Evolutionary conservation across 2,797 vertebrate genomes (phyloP).

Genomic region (Girardinus metallicus): DNA sequence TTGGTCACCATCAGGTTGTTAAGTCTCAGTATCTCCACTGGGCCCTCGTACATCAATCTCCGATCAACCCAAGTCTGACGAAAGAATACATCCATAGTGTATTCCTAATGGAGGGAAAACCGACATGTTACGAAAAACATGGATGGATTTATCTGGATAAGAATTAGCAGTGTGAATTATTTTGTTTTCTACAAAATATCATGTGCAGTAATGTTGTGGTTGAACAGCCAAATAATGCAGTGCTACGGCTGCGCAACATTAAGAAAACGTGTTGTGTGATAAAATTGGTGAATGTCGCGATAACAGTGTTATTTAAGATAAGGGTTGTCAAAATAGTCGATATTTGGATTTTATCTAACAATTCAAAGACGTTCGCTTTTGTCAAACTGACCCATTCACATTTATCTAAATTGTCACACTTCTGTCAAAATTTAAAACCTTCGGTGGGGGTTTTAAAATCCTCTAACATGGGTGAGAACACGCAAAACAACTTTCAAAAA

Average conservation of each 20-base stretch:
- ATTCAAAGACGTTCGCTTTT: not conserved
- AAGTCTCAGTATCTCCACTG: constrained; percentile 94
- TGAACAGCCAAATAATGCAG: not conserved
- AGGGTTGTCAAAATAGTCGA: not conserved
- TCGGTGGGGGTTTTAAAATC: not conserved
- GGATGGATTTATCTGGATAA: not conserved
- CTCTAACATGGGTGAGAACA: not conserved
- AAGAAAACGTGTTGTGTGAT: not conserved
- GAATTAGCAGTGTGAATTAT: not conserved
- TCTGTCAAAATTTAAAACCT: too few species aligned
- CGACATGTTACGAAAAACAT: not conserved
- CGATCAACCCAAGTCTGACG: constrained; percentile 98
- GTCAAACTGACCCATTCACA: not conserved
- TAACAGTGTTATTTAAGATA: not conserved
- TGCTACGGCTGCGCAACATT: not conserved
- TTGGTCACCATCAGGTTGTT: constrained; percentile 99
- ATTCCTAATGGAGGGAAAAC: constrained; percentile 82
- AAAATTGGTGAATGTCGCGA: not conserved
- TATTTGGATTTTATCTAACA: not conserved
- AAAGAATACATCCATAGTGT: constrained; percentile 99
- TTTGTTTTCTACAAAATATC: constrained; percentile 6
- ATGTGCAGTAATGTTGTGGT: not conserved
- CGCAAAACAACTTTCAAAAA: not conserved
- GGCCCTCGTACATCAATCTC: constrained; percentile 92
- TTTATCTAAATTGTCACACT: too few species aligned